phyloP scores from a whole-genome alignment of 2,113 vertebrate species.

The Coryphaenoides rupestris region DNA sequence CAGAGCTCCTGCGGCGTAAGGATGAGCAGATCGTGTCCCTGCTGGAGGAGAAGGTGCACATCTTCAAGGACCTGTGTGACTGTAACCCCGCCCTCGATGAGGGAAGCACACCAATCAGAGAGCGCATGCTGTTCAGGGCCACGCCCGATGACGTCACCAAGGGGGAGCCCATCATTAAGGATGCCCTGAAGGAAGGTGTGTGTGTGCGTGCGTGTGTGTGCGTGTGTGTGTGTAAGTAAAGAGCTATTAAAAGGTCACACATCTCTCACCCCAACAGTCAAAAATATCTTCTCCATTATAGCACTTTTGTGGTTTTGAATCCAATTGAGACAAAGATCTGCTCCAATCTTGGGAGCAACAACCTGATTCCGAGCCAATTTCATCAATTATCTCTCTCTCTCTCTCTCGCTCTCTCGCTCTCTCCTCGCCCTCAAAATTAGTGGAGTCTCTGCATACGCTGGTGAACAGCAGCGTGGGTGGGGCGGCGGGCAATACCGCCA shows the following conservation, averaged over 20 bases:
- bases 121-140: conserved; percentile 80
- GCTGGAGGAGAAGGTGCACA: conserved; percentile 84
- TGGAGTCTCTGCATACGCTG: conserved; percentile 80
- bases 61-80: conserved; percentile 83
- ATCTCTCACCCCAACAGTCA: too few species aligned
- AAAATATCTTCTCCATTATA: background rate
- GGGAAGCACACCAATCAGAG: conserved; percentile 37
- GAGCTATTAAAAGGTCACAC: too few species aligned
- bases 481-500: conserved; percentile 23
- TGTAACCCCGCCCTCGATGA: conserved; percentile 69
- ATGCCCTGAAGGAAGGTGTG: conserved; percentile 83
- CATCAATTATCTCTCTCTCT: background rate
- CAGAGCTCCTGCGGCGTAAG: conserved; percentile 85
- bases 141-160: conserved; percentile 80
- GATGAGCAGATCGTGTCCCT: conserved; percentile 84
- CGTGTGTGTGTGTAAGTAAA: conserved; percentile 50
- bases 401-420: conserved; percentile 3
- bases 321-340: too few species aligned
- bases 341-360: too few species aligned
- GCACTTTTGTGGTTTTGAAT: background rate
- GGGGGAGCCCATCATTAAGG: conserved; percentile 84
- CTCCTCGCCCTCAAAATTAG: conserved; percentile 55
- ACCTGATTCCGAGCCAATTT: background rate
- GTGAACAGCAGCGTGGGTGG: conserved; percentile 76
- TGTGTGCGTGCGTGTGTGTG: too few species aligned